Evolutionary conservation across 2,113 vertebrate genomes (phyloP), one percentile per base, ranked within the genome.

Genomic region (Dipodomys spectabilis): DNA sequence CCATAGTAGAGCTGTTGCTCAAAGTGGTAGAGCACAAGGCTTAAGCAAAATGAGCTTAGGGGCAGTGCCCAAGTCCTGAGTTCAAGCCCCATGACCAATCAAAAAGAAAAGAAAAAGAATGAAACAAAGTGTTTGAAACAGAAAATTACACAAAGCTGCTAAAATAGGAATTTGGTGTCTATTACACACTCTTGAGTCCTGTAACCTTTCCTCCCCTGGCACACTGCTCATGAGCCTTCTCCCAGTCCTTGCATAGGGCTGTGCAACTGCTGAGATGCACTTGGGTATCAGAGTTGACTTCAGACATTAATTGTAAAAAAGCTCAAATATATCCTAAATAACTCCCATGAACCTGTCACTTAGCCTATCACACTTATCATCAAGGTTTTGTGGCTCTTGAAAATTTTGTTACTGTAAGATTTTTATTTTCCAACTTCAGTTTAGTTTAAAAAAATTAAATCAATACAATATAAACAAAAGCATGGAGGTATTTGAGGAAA

Each of bases 391-490:
- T 80, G 39, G 35, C 82, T 79, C 30, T 49, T 90, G 32, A 39
- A 74, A 72, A 2, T 12, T 20, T 73, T 75, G 49, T 80, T 80
- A 30, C 23, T 27, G 4, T 12, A 67, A 90, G 39, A 68, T 78
- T 93, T 94, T 81, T 57, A n/a, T 44, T 86, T 75, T 91, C 73
- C 35, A 65, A 39, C 30, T 67, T 57, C 15, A 18, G 19, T 86
- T 94, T 45, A 72, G 73, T 82, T 93, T 57, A 57, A 57, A 57
- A 16, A 88, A 91, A 77, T 85, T 67, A 86, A 22, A 75, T 60
- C 39, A 27, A 86, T 67, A 39, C n/a, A 32, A 62, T 80, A n/a
- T 65, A 74, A 87, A 53, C 16, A 91, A 86, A 86, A 45, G 1
- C 6, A 20, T 88, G 65, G 72, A 71, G 57, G 74, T 72, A 64